phyloP scores from a whole-genome alignment of 2,888 invertebrate genomes.

The Mimumesa dahlbomi region DNA sequence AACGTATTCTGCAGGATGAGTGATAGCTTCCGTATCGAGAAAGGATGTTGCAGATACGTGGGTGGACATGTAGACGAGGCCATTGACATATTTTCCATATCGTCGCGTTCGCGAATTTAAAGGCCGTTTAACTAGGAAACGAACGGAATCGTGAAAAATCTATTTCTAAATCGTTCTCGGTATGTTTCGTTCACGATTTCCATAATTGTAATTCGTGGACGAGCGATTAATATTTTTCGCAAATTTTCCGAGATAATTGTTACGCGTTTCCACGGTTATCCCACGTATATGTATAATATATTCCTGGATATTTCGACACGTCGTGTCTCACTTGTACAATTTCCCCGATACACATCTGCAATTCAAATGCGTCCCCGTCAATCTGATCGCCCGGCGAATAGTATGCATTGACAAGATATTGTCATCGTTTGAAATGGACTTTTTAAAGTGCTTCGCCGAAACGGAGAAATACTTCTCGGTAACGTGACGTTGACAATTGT shows the following conservation, averaged over 20 bases:
- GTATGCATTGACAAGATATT: conserved; percentile 40
- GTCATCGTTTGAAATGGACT: conserved; percentile 27
- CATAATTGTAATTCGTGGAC: too few relatives aligned
- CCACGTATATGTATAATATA: conserved; percentile 40
- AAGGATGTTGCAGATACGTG: conserved; percentile 72
- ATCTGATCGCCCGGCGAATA: conserved; percentile 34
- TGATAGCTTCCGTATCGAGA: conserved; percentile 74
- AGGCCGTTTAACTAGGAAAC: conserved; percentile 16
- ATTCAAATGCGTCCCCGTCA: conserved; percentile 40
- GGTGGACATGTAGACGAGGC: conserved; percentile 56
- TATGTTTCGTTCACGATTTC: too few relatives aligned
- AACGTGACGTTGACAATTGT: too few relatives aligned
- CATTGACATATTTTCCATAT: conserved; percentile 45
- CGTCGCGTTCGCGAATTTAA: conserved; percentile 22
- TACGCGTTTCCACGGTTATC: conserved; percentile 4
- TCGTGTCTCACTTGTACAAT: conserved; percentile 22
- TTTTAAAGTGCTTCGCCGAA: conserved; percentile 4
- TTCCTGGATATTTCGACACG: conserved; percentile 24
- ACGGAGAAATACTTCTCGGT: conserved; percentile 7
- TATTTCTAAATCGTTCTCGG: too few relatives aligned
- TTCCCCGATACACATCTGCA: conserved; percentile 46
- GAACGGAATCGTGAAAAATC: too few relatives aligned
- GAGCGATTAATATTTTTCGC: too few relatives aligned
- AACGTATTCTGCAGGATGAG: conserved; percentile 71
- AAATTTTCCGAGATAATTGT: conserved; percentile 29